Conservation (phyloP, 2,888 invertebrate species). For the Phengaris arion region DNA sequence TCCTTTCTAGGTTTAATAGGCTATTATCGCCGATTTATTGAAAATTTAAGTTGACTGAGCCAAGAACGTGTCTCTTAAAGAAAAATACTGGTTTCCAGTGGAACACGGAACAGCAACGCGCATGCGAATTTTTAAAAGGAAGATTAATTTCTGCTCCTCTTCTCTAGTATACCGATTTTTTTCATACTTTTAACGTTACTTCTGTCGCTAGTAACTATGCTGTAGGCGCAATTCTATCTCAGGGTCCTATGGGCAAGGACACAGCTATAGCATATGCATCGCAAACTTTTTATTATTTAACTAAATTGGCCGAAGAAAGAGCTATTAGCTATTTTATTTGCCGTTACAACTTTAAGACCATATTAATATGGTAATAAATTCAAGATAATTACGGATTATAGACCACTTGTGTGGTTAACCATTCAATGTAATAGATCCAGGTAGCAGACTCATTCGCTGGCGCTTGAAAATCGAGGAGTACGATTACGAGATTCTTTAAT, state of each 20-base stretch:
- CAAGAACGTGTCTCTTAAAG: too few species aligned
- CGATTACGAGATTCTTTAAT: too few species aligned
- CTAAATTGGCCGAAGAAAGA: slow-evolving; percentile 34
- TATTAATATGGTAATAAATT: slow-evolving; percentile 35
- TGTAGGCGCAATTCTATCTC: neutral
- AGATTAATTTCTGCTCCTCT: neutral
- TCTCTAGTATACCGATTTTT: neutral
- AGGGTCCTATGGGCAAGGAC: slow-evolving; percentile 36
- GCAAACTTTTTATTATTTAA: slow-evolving; percentile 41
- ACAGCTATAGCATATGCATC: slow-evolving; percentile 37
- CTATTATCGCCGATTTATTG: too few species aligned
- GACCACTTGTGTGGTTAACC: slow-evolving; percentile 37
- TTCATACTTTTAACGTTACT: neutral
- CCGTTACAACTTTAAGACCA: neutral
- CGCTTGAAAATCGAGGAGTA: slow-evolving; percentile 35
- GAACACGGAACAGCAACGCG: neutral
- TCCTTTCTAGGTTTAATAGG: too few species aligned
- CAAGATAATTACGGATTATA: slow-evolving; percentile 33
- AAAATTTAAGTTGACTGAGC: neutral
- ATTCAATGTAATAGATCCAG: slow-evolving; percentile 35
- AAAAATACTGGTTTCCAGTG: too few species aligned
- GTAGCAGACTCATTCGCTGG: slow-evolving; percentile 37
- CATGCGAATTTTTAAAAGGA: neutral
- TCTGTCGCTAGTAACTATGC: neutral
- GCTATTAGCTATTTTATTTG: neutral